Evolutionary conservation across 2,888 invertebrate species (phyloP).

Genomic region (Drosophila birchii): DNA sequence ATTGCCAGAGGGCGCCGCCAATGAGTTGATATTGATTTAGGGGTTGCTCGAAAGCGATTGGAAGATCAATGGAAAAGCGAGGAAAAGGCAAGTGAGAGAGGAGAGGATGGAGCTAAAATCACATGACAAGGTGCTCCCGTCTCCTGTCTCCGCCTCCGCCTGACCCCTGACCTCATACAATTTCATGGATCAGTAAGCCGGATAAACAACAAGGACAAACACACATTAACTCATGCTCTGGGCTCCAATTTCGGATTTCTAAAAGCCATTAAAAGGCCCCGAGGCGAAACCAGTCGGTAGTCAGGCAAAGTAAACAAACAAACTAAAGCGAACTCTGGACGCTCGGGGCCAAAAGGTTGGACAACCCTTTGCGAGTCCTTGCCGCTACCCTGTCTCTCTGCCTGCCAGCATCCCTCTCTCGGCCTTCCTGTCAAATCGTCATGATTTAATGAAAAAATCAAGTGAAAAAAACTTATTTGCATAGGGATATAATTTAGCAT

Average conservation of each 20-base stretch:
- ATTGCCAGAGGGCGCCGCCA: constrained; percentile 62
- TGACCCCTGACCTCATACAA: constrained; percentile 43
- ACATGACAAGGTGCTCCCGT: constrained; percentile 6
- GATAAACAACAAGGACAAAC: constrained; percentile 35
- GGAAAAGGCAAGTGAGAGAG: background rate
- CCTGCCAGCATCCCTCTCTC: constrained; percentile 36
- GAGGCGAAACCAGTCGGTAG: constrained; percentile 35
- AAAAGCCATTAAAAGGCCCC: constrained; percentile 47
- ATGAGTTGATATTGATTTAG: constrained; percentile 59
- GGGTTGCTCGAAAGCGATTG: constrained; percentile 71
- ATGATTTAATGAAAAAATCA: constrained; percentile 80
- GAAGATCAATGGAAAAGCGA: constrained; percentile 66
- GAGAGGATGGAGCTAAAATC: constrained; percentile 1
- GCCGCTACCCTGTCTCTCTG: constrained; percentile 13
- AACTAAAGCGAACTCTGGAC: constrained; percentile 58
- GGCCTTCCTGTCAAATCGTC: constrained; percentile 73
- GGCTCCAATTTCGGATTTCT: constrained; percentile 44
- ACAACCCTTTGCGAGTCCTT: constrained; percentile 71
- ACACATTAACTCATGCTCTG: constrained; percentile 24
- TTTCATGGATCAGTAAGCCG: constrained; percentile 43
- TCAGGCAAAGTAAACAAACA: constrained; percentile 57
- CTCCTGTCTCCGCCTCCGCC: background rate
- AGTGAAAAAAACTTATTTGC: constrained; percentile 79
- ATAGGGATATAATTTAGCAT: constrained; percentile 82
- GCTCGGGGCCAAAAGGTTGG: constrained; percentile 52